Evolutionary conservation across 2,797 vertebrate species (phyloP).

Genomic region (Mus minutoides): DNA sequence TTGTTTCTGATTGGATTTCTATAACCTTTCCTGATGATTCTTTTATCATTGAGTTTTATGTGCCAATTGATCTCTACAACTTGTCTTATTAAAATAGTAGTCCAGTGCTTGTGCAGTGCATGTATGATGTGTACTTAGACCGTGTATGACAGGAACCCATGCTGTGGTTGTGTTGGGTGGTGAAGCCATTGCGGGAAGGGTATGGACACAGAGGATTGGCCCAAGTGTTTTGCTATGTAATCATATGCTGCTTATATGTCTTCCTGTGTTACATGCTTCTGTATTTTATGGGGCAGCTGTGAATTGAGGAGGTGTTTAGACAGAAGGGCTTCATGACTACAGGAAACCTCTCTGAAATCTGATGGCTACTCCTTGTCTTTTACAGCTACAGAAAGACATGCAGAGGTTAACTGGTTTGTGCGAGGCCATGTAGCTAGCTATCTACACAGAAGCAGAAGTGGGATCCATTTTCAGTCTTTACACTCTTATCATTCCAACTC

Average conservation of each 20-base stretch:
- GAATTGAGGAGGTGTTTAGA: not conserved
- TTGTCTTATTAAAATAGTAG: constrained; percentile 65
- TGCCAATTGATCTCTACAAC: constrained; percentile 41
- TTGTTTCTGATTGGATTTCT: constrained; percentile 49
- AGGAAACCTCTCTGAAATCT: not conserved
- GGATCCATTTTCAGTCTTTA: not conserved
- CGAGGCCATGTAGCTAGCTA: not conserved
- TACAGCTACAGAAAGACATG: not conserved
- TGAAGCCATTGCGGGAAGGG: not conserved
- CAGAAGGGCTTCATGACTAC: not conserved
- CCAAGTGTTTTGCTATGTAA: not conserved
- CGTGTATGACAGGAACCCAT: not conserved
- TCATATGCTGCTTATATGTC: not conserved
- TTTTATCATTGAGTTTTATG: constrained; percentile 67
- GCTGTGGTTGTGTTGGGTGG: not conserved
- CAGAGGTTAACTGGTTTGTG: not conserved
- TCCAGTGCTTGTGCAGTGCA: constrained; percentile 6
- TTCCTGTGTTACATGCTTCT: not conserved
- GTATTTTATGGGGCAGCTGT: not conserved
- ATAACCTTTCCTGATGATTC: constrained; percentile 57
- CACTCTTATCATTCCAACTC: not conserved
- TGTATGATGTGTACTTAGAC: not conserved
- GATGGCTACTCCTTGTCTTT: not conserved
- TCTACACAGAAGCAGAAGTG: not conserved
- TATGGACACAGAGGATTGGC: accelerated